phyloP scores from a whole-genome alignment of 2,797 vertebrate species.

The Propithecus perrieri region DNA sequence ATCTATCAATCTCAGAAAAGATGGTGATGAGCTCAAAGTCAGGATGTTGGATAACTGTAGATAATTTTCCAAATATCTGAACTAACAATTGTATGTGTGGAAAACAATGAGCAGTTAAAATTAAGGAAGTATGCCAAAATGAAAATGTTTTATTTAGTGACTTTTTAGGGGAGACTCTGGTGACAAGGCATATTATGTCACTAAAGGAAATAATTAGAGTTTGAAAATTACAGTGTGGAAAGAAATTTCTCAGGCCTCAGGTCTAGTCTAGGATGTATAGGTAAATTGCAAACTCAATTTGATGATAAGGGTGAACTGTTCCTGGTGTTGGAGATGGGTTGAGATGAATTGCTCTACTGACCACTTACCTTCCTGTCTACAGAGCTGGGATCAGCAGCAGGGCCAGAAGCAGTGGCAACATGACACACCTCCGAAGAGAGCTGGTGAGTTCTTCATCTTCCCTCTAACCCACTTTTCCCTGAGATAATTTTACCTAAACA shows the following conservation, averaged over 20 bases:
- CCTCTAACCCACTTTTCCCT: background rate
- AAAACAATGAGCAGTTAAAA: background rate
- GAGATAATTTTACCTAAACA: background rate
- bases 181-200: background rate
- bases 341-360: accelerated
- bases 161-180: background rate
- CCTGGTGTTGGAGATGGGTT: background rate
- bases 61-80: background rate
- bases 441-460: background rate
- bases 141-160: background rate
- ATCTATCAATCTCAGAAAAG: background rate
- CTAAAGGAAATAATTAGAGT: background rate
- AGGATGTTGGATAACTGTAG: background rate
- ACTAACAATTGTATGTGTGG: background rate
- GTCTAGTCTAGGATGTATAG: background rate
- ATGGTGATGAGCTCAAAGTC: accelerated
- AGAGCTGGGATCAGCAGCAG: background rate
- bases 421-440: background rate
- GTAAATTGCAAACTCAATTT: background rate
- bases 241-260: background rate
- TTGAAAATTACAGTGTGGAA: background rate
- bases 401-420: too few relatives aligned
- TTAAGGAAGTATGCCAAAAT: background rate
- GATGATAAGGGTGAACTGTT: too few relatives aligned
- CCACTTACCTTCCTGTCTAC: background rate